phyloP scores from a whole-genome alignment of 2,113 vertebrate genomes.

The Empidonax traillii region DNA sequence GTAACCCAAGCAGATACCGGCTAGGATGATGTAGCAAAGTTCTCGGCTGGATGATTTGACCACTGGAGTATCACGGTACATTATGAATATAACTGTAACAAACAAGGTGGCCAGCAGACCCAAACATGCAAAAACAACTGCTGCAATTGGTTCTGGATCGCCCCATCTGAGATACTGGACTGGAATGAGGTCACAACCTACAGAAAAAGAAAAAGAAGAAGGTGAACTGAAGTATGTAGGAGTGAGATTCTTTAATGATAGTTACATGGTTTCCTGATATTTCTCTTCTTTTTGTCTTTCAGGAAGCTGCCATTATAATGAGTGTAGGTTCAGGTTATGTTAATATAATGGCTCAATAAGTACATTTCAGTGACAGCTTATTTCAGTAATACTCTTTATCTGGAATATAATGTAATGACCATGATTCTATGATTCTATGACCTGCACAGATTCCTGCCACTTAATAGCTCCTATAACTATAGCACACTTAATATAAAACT shows the following conservation, averaged over 20 bases:
- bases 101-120: slow-evolving; percentile 93
- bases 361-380: not conserved
- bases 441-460: not conserved
- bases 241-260: not conserved
- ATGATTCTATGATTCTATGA: not conserved
- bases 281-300: not conserved
- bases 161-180: slow-evolving; percentile 96
- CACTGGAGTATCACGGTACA: slow-evolving; percentile 94
- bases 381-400: not conserved
- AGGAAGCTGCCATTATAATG: not conserved
- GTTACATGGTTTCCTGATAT: not conserved
- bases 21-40: slow-evolving; percentile 97
- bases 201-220: not conserved
- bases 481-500: not conserved
- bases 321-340: not conserved
- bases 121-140: slow-evolving; percentile 93
- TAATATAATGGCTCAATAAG: not conserved
- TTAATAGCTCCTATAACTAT: not conserved
- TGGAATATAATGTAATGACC: not conserved
- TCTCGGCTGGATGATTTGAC: slow-evolving; percentile 98
- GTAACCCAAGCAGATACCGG: slow-evolving; percentile 96
- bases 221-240: not conserved
- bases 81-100: slow-evolving; percentile 91
- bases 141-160: slow-evolving; percentile 95
- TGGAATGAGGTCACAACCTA: slow-evolving; percentile 93